These are phyloP conservation scores for Poeciliopsis occidentalis DNA, from an alignment of 2,113 vertebrate species.

Conservation along the genomic window DNA sequence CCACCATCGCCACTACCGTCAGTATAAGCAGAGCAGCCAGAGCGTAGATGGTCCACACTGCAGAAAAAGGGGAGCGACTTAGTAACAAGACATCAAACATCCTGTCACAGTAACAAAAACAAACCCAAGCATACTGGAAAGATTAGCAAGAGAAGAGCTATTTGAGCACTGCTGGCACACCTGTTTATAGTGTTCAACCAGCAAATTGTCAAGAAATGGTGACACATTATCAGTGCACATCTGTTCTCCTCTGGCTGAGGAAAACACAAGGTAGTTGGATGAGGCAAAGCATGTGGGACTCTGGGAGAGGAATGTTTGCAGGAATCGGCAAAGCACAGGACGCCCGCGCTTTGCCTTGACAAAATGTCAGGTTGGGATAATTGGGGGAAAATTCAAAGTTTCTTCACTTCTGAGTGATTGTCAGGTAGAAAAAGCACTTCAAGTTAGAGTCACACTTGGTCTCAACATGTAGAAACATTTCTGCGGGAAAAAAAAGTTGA, in stretches of 20 bases:
- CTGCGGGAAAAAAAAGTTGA: constrained; percentile 3
- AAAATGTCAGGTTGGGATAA: constrained; percentile 44
- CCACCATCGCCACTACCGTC: constrained; percentile 88
- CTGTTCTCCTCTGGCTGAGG: constrained; percentile 44
- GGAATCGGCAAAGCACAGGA: constrained; percentile 17
- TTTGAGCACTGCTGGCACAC: constrained; percentile 33
- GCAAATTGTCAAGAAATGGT: constrained; percentile 38
- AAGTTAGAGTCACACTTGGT: constrained; percentile 5
- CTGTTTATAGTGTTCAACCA: constrained; percentile 41
- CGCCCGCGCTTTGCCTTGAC: constrained; percentile 9
- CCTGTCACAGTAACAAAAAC: constrained; percentile 1
- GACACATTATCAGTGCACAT: constrained; percentile 49
- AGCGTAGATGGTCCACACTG: constrained; percentile 95
- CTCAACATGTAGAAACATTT: constrained; percentile 17
- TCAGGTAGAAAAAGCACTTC: constrained; percentile 22
- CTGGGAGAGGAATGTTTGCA: constrained; percentile 32
- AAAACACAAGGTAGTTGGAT: constrained; percentile 20
- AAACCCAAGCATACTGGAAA: constrained; percentile 39
- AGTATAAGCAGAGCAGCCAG: constrained; percentile 91
- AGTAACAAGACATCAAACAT: constrained; percentile 31
- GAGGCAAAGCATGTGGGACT: constrained; percentile 17
- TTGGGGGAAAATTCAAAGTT: constrained; percentile 26
- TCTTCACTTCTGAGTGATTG: constrained; percentile 30
- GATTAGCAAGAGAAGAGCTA: constrained; percentile 36
- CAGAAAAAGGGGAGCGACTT: constrained; percentile 15